Conservation (phyloP, 2,888 invertebrate genomes). For the Liodrosophila aerea region DNA sequence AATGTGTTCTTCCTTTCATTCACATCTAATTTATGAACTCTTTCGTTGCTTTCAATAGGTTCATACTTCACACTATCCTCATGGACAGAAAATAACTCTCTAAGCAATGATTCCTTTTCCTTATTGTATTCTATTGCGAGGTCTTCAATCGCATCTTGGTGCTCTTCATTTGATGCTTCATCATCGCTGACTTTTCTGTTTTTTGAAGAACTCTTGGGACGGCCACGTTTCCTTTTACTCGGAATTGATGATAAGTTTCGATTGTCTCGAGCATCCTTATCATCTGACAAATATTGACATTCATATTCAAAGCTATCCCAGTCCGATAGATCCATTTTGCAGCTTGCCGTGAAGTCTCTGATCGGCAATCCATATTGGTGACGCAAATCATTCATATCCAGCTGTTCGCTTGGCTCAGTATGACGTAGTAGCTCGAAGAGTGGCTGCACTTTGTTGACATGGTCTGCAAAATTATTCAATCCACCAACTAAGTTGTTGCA, state of each 20-base stretch:
- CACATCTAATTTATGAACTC: too few relatives aligned
- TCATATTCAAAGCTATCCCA: not conserved
- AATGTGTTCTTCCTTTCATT: not conserved
- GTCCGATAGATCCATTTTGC: too few relatives aligned
- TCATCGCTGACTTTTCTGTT: not conserved
- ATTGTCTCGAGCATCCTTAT: too few relatives aligned
- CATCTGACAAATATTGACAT: not conserved
- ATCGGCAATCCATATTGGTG: constrained; percentile 43
- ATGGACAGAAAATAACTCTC: too few relatives aligned
- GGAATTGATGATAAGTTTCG: not conserved
- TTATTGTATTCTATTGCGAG: not conserved
- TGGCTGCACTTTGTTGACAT: constrained; percentile 54
- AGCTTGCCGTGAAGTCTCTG: too few relatives aligned
- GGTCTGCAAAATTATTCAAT: constrained; percentile 37
- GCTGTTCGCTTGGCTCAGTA: constrained; percentile 35
- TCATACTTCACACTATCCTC: too few relatives aligned
- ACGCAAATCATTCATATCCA: constrained; percentile 40
- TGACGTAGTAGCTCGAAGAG: constrained; percentile 59
- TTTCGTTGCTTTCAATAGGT: not conserved
- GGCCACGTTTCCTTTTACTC: constrained; percentile 26
- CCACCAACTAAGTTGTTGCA: constrained; percentile 35
- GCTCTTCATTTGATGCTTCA: not conserved
- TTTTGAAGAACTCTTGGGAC: constrained; percentile 15
- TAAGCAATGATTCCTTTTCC: too few relatives aligned
- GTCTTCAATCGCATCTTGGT: too few relatives aligned